Evolutionary conservation across 2,113 vertebrate genomes (phyloP).

Genomic region (Nycticebus coucang): DNA sequence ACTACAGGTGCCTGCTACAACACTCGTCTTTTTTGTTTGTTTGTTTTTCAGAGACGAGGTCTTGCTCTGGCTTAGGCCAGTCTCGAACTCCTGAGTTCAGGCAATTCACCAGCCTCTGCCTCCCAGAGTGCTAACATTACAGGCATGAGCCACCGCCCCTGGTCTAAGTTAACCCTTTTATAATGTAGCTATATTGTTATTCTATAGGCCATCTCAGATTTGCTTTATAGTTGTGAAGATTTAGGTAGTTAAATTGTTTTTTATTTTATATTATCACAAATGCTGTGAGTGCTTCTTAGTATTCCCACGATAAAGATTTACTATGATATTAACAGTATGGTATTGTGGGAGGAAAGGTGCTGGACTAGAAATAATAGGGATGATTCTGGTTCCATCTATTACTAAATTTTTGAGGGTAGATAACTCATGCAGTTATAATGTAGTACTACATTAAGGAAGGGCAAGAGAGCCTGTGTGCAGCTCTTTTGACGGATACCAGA

Average conservation of each 20-base stretch:
- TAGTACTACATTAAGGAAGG: too few relatives aligned
- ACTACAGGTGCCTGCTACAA: too few relatives aligned
- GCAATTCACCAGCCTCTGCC: too few relatives aligned
- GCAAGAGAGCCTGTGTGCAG: too few relatives aligned
- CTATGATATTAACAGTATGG: neutral
- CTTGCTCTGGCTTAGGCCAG: too few relatives aligned
- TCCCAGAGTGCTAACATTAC: too few relatives aligned
- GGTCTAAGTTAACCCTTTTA: neutral
- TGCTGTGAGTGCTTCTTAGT: neutral
- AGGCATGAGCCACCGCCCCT: too few relatives aligned
- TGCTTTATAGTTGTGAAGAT: neutral
- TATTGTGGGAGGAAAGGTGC: neutral
- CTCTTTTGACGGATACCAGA: too few relatives aligned
- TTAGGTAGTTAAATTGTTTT: neutral
- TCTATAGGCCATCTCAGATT: neutral
- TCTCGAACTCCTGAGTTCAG: too few relatives aligned
- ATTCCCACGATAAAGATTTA: neutral
- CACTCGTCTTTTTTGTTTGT: too few relatives aligned
- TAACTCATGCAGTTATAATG: neutral
- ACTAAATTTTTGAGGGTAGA: neutral
- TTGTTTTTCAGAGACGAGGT: too few relatives aligned
- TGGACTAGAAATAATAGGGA: neutral
- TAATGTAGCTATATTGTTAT: slow-evolving; percentile 9
- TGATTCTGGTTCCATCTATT: neutral
- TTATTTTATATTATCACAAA: slow-evolving; percentile 45